Conservation (phyloP, 2,888 invertebrate species). For the Acanthosepion pharaonis region DNA sequence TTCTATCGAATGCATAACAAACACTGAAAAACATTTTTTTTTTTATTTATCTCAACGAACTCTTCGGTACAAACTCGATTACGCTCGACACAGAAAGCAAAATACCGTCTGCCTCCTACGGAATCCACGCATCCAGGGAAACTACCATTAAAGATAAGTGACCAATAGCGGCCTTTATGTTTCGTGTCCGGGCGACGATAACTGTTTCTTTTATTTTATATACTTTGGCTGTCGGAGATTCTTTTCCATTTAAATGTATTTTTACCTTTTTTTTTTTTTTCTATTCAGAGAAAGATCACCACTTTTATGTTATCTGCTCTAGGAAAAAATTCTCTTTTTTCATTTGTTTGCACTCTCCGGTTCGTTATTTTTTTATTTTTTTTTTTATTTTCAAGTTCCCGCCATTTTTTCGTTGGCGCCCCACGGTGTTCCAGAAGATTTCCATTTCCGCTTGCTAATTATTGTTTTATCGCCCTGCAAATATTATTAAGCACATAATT, state of each 20-base stretch:
- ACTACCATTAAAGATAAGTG: too few species aligned
- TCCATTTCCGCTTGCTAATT: background rate
- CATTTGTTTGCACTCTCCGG: background rate
- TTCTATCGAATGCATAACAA: too few species aligned
- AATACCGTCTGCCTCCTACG: too few species aligned
- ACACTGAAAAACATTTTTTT: too few species aligned
- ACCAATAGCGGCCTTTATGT: too few species aligned
- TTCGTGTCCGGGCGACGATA: too few species aligned
- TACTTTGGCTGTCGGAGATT: background rate
- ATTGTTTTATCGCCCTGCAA: background rate
- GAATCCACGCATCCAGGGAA: too few species aligned
- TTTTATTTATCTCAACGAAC: too few species aligned
- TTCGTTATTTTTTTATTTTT: background rate
- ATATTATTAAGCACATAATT: background rate
- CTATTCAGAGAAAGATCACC: background rate
- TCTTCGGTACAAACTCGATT: too few species aligned
- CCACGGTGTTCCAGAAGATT: background rate
- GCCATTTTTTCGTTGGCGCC: background rate
- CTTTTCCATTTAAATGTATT: background rate
- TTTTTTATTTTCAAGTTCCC: background rate
- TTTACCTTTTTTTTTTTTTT: too few species aligned
- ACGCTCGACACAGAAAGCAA: too few species aligned
- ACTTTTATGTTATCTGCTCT: background rate
- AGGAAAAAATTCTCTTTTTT: background rate
- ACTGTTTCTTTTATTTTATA: background rate